These are phyloP conservation scores for Portevinia maculata DNA, from an alignment of 2,888 invertebrate genomes.

Conservation along the genomic window DNA sequence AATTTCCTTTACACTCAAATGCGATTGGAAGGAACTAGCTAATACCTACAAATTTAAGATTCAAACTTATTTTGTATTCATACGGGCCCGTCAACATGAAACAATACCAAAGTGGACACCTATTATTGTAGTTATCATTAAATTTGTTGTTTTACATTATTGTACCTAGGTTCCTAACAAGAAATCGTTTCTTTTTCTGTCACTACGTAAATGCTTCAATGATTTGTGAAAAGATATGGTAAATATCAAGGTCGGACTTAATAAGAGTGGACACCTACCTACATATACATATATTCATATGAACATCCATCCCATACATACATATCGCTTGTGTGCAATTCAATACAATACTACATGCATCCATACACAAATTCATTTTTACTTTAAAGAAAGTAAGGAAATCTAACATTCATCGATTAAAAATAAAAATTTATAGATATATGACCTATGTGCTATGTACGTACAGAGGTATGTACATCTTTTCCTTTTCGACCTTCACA, in stretches of 20 bases:
- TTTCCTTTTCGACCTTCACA: constrained; percentile 70
- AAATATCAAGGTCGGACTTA: constrained; percentile 55
- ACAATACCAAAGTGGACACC: no score
- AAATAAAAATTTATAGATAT: no score
- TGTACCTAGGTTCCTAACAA: background rate
- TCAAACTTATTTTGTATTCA: no score
- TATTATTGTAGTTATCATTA: no score
- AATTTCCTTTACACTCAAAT: no score
- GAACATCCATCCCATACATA: background rate
- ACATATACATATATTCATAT: background rate
- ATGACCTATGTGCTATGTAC: no score
- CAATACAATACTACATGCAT: background rate
- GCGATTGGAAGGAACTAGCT: no score
- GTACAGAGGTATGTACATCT: no score
- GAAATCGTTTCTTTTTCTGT: background rate
- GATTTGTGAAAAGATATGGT: constrained; percentile 42
- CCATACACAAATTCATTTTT: background rate
- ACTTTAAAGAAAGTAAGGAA: constrained; percentile 51
- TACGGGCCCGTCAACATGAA: no score
- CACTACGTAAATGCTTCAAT: background rate
- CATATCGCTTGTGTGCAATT: constrained; percentile 7
- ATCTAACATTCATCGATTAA: constrained; percentile 25
- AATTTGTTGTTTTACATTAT: background rate
- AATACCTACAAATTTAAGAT: no score
- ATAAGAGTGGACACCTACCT: background rate